Conservation (phyloP, 2,113 vertebrate genomes). For the Tiliqua scincoides region DNA sequence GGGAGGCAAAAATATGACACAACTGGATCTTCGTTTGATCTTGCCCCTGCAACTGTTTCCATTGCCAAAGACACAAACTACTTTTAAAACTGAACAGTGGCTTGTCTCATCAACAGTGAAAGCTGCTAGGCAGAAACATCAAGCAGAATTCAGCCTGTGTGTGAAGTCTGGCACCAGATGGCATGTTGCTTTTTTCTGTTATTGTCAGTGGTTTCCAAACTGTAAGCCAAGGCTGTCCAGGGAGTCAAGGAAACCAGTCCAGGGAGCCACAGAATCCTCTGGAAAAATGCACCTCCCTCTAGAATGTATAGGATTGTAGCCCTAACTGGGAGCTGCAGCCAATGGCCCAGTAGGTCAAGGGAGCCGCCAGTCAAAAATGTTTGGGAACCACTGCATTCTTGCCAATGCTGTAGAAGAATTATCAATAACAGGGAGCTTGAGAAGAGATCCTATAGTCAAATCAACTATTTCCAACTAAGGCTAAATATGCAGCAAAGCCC, state of each 20-base stretch:
- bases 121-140: neutral
- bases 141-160: neutral
- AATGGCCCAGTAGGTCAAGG: too few species aligned
- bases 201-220: too few species aligned
- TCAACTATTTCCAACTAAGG: neutral
- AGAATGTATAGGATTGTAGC: too few species aligned
- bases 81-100: neutral
- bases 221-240: too few species aligned
- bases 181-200: neutral
- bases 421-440: neutral
- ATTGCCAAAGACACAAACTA: neutral
- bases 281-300: too few species aligned
- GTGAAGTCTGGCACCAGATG: neutral
- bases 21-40: neutral
- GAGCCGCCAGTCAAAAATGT: too few species aligned
- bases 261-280: too few species aligned
- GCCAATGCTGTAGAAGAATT: neutral
- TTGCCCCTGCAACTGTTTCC: neutral
- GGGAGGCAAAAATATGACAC: slow-evolving; percentile 1
- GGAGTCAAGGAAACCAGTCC: too few species aligned
- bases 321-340: too few species aligned
- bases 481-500: neutral
- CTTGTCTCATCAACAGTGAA: neutral
- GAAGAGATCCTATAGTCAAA: neutral
- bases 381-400: too few species aligned